These are phyloP conservation scores for Cololabis saira DNA, from an alignment of 2,113 vertebrate species.

Conservation along the genomic window DNA sequence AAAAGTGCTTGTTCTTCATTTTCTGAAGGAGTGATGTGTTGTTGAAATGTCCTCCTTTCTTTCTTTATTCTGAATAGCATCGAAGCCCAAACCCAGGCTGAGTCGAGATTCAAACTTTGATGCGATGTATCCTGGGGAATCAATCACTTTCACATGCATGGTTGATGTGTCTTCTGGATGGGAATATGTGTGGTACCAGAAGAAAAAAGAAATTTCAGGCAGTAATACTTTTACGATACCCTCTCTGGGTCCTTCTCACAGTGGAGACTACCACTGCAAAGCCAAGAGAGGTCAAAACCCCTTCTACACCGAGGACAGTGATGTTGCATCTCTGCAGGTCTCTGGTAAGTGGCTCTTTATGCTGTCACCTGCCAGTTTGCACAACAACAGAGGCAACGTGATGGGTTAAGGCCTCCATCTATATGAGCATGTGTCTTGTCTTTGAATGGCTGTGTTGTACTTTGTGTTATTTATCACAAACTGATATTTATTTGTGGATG, in stretches of 20 bases:
- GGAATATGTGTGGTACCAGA: constrained; percentile 17
- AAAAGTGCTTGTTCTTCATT: too few relatives aligned
- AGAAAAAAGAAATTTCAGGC: not conserved
- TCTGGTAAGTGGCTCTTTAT: constrained; percentile 5
- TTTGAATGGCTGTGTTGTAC: too few relatives aligned
- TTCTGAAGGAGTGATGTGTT: too few relatives aligned
- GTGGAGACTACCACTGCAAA: not conserved
- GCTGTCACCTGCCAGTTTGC: not conserved
- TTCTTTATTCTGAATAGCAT: not conserved
- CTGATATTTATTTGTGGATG: not conserved
- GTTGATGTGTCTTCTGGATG: not conserved
- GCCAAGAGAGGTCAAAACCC: not conserved
- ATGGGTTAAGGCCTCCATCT: not conserved
- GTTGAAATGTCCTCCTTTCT: not conserved
- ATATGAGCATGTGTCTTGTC: too few relatives aligned
- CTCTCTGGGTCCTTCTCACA: not conserved
- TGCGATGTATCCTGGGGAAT: constrained; percentile 3
- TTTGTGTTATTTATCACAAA: not conserved
- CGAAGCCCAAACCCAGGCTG: not conserved
- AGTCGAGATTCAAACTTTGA: not conserved
- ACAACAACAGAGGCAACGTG: not conserved
- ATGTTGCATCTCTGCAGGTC: not conserved
- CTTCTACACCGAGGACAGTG: not conserved
- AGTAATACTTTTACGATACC: not conserved
- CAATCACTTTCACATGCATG: not conserved